Percentiles rank a stretch among this genome's conserved stretches.
phyloP scores from a whole-genome alignment of 1,140 invertebrate species.

The Stenopsyche tienmushanensis region DNA sequence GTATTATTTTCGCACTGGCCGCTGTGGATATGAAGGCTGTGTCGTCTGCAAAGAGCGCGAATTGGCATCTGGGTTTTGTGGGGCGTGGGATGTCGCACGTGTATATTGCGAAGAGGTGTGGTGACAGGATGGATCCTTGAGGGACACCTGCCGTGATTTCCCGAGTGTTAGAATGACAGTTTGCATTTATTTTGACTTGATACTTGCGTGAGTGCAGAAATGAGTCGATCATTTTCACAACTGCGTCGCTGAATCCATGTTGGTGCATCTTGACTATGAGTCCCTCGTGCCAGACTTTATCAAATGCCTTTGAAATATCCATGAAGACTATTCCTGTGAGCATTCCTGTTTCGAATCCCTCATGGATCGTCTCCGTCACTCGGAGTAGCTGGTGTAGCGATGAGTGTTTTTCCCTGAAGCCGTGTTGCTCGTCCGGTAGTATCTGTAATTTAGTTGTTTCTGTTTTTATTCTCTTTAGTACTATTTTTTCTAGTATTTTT shows the following conservation, averaged over 20 bases:
- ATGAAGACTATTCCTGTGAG: conserved; percentile 39
- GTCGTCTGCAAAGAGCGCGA: conserved; percentile 42
- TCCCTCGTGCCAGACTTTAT: conserved; percentile 43
- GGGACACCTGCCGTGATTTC: conserved; percentile 39
- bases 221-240: too few species aligned
- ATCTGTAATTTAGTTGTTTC: neutral
- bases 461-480: conserved; percentile 27
- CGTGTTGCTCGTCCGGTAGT: conserved; percentile 38
- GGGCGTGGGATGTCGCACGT: conserved; percentile 34
- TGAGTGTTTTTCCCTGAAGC: conserved; percentile 34
- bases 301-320: conserved; percentile 46
- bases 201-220: neutral
- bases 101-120: conserved; percentile 38
- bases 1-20: conserved; percentile 12
- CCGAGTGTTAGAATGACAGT: conserved; percentile 10
- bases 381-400: conserved; percentile 38
- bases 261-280: conserved; percentile 41
- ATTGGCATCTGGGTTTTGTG: conserved; percentile 10
- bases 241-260: too few species aligned
- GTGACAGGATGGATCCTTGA: conserved; percentile 40
- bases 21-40: conserved; percentile 36
- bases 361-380: conserved; percentile 35
- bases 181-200: neutral
- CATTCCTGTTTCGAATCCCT: conserved; percentile 36
- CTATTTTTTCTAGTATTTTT: conserved; percentile 40